Evolutionary conservation across 2,113 vertebrate genomes (phyloP), one percentile per base, ranked within the genome.

Genomic region (Pundamilia nyererei): DNA sequence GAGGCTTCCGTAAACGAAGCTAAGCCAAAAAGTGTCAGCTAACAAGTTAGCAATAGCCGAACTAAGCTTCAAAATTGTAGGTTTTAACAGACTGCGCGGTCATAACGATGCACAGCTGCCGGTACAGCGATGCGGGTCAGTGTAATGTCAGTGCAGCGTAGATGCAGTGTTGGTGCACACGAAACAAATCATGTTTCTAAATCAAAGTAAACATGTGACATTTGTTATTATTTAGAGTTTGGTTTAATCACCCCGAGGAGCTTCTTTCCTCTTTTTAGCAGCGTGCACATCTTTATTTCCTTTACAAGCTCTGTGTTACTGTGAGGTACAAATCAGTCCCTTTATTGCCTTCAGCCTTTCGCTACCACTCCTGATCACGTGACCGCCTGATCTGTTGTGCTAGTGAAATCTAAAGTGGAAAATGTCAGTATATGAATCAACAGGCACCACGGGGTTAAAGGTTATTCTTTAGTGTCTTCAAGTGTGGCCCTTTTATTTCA

Each of bases 31-130:
- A 5, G 21, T 49, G 0, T 31, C 1, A 12, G 70, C 70, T 77
- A 77, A 31, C 70, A 49, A 2, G 15, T 29, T 19, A 47, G 42
- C 70, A 75, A 17, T 26, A 49, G 42, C 70, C 15, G 9, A 45
- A 17, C 5, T 0, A 45, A 15, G 40, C 40, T 17, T 29, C 68
- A 29, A 0, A 7, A 7, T 0, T 3, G 31, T n/a, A 62, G n/a
- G 5, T 26, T 70, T 72, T 15, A 26, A 72, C 21, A 15, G 68
- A 75, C 14, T 2, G 1, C 21, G 9, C 40, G 29, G 68, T 72
- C 13, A 14, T 10, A 45, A 26, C 68, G 13, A 29, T 0, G 24
- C 68, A 29, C 2, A 11, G 55, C 55, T 58, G 54, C 13, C 26
- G 21, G 7, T 24, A 24, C 21, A 1, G n/a, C 4, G 35, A 70